A percentile compares a stretch with the other conserved stretches of the same genome.
These are phyloP conservation scores for Phortica magna DNA, from an alignment of 2,888 invertebrate species.

Conservation along the genomic window DNA sequence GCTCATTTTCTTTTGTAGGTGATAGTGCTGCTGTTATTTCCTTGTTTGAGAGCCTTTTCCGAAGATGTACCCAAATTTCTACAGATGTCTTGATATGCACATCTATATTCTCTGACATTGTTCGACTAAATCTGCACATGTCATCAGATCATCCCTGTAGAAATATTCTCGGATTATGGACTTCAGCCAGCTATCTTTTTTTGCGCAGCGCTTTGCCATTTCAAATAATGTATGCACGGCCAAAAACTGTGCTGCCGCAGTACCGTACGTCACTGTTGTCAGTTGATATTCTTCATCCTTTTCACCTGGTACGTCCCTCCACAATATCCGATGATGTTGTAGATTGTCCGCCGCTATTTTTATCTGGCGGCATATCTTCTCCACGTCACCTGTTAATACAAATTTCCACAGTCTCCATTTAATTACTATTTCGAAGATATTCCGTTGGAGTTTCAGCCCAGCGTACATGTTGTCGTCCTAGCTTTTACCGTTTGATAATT, in stretches of 20 bases:
- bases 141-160: slow-evolving; percentile 8
- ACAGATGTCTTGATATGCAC: neutral
- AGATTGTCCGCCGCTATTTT: too few relatives aligned
- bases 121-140: neutral
- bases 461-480: too few relatives aligned
- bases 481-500: too few relatives aligned
- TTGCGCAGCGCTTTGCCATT: neutral
- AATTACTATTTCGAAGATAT: too few relatives aligned
- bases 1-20: neutral
- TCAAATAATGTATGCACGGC: neutral
- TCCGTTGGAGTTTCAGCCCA: too few relatives aligned
- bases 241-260: slow-evolving; percentile 15
- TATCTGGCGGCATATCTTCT: too few relatives aligned
- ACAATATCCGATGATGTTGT: too few relatives aligned
- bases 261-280: neutral
- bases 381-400: too few relatives aligned
- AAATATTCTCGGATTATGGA: neutral
- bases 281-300: too few relatives aligned
- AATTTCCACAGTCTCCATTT: too few relatives aligned
- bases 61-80: slow-evolving; percentile 19
- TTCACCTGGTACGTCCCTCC: too few relatives aligned
- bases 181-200: neutral
- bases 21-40: neutral
- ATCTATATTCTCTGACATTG: neutral
- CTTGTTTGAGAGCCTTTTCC: slow-evolving; percentile 22